Base-by-base conservation (phyloP, 2,888 invertebrate genomes). In the Dynastes tityus region DNA sequence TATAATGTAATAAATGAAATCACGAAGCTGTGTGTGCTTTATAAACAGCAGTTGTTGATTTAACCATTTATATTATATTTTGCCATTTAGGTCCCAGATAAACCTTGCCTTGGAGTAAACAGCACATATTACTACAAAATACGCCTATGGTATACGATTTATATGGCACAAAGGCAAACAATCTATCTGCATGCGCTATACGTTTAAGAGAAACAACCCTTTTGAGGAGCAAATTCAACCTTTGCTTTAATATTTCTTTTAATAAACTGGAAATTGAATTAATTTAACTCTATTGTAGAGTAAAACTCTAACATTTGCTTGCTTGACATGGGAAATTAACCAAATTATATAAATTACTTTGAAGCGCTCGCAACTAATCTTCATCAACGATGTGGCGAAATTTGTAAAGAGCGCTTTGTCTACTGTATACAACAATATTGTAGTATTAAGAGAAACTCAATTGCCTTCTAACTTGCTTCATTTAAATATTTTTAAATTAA, bases 31-130 rank as follows among this genome's bases (percentile, higher is more conserved):
- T 49, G 53, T 32, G 53, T 32, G 29, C 53, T 70, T 70, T 53
- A 32, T 55, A 70, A 70, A 53, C 32, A 70, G 53, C 70, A 70
- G 53, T 32, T 70, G 70, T 32, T 53, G 70, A 8, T 29, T 27
- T 70, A 70, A 70, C 64, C 37, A 8, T 22, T 22, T 22, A 22
- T 22, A 22, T 22, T 22, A 22, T 16, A 37, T 37, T 64, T 8
- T n/a, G 32, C 64, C 40, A 64, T 64, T 64, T 37, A n/a, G 16
- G 6, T 64, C 32, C 8, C 4, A 5, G n/a, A 64, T 37, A 32
- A 5, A 58, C 13, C 5, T n/a, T 58, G 5, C 55, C 22, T 58
- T 58, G 8, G 0, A 58, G 22, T 22, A 58, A 58, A 16, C 16
- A 58, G 1, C 8, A 6, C 22, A 9, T 53, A 53, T 53, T 53